Percentiles rank a stretch among this genome's conserved stretches.
These are phyloP conservation scores for Pangasianodon gigas DNA, from an alignment of 2,113 vertebrate species.

Conservation along the genomic window DNA sequence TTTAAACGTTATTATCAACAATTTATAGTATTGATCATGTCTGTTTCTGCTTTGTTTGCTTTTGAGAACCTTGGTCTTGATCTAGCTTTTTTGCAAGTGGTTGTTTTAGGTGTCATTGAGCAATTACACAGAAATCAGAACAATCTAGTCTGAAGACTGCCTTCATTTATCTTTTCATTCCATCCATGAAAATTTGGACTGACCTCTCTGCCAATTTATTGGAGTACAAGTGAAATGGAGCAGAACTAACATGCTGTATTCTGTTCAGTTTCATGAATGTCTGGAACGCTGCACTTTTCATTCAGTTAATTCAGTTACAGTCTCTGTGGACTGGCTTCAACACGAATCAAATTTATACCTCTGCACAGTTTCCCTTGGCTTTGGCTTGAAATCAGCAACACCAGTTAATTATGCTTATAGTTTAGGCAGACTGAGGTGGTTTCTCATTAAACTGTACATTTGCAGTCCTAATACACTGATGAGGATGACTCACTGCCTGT, in stretches of 20 bases:
- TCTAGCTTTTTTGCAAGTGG: not conserved
- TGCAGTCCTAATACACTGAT: not conserved
- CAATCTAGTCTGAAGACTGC: not conserved
- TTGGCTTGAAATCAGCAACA: not conserved
- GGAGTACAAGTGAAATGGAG: not conserved
- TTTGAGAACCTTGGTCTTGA: not conserved
- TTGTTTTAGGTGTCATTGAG: not conserved
- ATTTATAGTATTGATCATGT: not conserved
- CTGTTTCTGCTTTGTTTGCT: not conserved
- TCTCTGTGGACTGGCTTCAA: not conserved
- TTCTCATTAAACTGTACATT: not conserved
- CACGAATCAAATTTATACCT: not conserved
- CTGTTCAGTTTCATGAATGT: not conserved
- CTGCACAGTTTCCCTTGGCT: not conserved
- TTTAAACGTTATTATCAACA: not conserved
- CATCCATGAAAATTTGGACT: not conserved
- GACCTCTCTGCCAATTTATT: not conserved
- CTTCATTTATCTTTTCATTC: not conserved
- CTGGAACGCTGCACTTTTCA: not conserved
- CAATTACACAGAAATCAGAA: not conserved
- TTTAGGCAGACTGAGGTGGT: not conserved
- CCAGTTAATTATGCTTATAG: not conserved
- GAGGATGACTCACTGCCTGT: not conserved
- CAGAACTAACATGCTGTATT: conserved; percentile 6
- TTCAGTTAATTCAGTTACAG: not conserved